These are phyloP conservation scores for Drosophila fuyamai DNA, from an alignment of 1,140 invertebrate genomes.

Conservation along the genomic window DNA sequence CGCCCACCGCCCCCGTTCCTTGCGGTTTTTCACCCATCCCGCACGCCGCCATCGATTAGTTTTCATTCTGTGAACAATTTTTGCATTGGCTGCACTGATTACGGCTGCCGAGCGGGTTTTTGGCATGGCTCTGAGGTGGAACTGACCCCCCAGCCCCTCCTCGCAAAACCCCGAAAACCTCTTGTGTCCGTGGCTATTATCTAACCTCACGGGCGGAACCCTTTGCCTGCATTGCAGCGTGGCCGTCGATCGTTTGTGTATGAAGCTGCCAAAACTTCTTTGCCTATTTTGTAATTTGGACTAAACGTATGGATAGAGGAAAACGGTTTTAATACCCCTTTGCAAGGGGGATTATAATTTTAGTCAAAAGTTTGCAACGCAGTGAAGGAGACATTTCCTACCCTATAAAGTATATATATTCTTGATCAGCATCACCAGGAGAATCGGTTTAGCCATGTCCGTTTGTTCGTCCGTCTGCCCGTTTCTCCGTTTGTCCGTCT, in stretches of 20 bases:
- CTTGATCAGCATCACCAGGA: too few relatives aligned
- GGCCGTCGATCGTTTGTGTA: constrained; percentile 19
- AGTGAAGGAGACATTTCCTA: too few relatives aligned
- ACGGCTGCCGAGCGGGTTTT: constrained; percentile 48
- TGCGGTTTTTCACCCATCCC: constrained; percentile 24
- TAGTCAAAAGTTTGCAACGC: too few relatives aligned
- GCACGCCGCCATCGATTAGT: constrained; percentile 72
- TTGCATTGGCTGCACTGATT: constrained; percentile 77
- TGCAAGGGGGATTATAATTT: too few relatives aligned
- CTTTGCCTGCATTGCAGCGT: constrained; percentile 3
- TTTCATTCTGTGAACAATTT: constrained; percentile 77
- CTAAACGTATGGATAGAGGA: too few relatives aligned
- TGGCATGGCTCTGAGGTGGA: constrained; percentile 20
- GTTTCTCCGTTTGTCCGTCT: too few relatives aligned
- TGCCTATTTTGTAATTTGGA: background rate
- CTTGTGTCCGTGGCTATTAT: constrained; percentile 29
- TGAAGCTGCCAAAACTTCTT: background rate
- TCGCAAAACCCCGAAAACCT: constrained; percentile 1
- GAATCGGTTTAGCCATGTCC: too few relatives aligned
- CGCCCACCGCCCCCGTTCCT: background rate
- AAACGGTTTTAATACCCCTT: too few relatives aligned
- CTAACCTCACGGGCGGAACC: background rate
- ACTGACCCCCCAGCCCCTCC: background rate
- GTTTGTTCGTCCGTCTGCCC: too few relatives aligned
- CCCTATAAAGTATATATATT: too few relatives aligned